Conservation (phyloP, 2,113 vertebrate genomes). For the Prochilodus magdalenae region DNA sequence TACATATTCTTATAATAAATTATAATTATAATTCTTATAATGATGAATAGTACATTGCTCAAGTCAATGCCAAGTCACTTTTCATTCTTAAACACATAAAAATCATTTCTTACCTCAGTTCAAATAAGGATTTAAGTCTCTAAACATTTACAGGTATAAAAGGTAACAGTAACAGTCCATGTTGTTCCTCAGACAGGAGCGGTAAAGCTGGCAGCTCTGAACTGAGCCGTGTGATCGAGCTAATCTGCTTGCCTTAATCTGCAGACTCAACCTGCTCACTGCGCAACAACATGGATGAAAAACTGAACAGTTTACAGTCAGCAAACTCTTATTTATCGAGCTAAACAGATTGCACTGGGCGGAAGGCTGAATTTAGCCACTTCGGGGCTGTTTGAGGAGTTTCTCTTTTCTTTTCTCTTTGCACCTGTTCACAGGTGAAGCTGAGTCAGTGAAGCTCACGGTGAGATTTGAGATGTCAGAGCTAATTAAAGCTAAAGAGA, state of each 20-base stretch:
- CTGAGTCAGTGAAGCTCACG: neutral
- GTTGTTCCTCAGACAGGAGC: neutral
- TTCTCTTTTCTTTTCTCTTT: too few relatives aligned
- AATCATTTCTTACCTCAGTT: neutral
- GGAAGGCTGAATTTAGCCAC: too few relatives aligned
- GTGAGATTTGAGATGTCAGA: slow-evolving; percentile 28
- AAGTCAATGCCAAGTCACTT: too few relatives aligned
- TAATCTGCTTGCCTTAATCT: slow-evolving; percentile 98
- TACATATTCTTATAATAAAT: too few relatives aligned
- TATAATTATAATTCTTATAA: too few relatives aligned
- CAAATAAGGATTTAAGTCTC: neutral
- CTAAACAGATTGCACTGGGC: too few relatives aligned
- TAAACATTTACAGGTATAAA: neutral
- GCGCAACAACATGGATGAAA: neutral
- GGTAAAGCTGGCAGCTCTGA: slow-evolving; percentile 43
- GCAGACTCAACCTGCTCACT: slow-evolving; percentile 57
- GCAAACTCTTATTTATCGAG: too few relatives aligned
- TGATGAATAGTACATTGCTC: too few relatives aligned
- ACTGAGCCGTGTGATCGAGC: slow-evolving; percentile 71
- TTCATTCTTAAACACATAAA: neutral
- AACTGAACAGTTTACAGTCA: too few relatives aligned
- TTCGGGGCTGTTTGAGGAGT: neutral
- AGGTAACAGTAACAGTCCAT: slow-evolving; percentile 3
- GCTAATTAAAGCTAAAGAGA: slow-evolving; percentile 59
- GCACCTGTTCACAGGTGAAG: neutral